Conservation (phyloP, 2,113 vertebrate species). For the Speoplatyrhinus poulsoni region DNA sequence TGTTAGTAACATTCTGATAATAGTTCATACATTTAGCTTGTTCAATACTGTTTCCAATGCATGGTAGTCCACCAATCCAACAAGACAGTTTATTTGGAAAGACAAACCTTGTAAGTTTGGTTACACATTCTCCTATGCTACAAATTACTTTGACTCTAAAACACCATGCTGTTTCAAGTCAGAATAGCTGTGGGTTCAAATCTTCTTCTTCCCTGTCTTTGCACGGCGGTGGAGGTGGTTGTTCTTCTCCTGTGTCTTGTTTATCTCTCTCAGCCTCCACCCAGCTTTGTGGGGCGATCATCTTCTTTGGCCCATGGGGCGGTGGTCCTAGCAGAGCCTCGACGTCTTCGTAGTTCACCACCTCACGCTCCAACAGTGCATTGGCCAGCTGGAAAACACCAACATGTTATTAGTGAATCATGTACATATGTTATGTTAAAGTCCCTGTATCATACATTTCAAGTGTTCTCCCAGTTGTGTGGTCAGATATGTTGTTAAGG, state of each 20-base stretch:
- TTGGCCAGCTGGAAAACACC: constrained; percentile 80
- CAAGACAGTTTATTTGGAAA: neutral
- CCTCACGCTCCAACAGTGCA: constrained; percentile 90
- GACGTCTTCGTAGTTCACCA: constrained; percentile 94
- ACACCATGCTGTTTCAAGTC: constrained; percentile 26
- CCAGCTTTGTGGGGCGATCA: constrained; percentile 92
- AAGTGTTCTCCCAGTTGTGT: no score
- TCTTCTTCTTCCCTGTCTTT: constrained; percentile 78
- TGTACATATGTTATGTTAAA: neutral
- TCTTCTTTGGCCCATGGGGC: constrained; percentile 90
- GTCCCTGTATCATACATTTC: no score
- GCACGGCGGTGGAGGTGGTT: constrained; percentile 61
- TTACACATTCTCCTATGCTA: neutral
- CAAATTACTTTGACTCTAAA: neutral
- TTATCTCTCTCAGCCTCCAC: constrained; percentile 88
- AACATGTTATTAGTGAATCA: neutral
- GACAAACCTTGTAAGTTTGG: neutral
- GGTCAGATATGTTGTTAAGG: no score
- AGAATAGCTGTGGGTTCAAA: constrained; percentile 67
- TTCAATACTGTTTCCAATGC: no score
- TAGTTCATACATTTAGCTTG: no score
- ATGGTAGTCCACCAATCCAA: no score
- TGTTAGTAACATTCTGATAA: no score
- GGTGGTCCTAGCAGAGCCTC: constrained; percentile 89
- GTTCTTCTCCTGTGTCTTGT: constrained; percentile 85